phyloP scores from a whole-genome alignment of 1,140 invertebrate species.

The roundworm (Caenorhabditis elegans) region WBcel235 BX284606.5:6349501-6350000 shows the following conservation, averaged over 20 bases:
- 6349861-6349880: no score
- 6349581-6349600: background rate
- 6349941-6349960: no score
- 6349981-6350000: no score
- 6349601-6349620: background rate
- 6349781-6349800: background rate
- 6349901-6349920: background rate
- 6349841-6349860: no score
- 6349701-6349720: background rate
- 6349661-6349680: background rate
- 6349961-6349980: no score
- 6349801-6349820: background rate
- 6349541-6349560: background rate
- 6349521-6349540: background rate
- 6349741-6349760: background rate
- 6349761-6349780: background rate
- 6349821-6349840: no score
- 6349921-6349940: no score
- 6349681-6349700: conserved; percentile 12
- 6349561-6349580: background rate
- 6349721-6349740: background rate
- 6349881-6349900: no score
- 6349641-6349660: background rate
- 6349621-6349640: background rate
- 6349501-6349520: background rate